Evolutionary conservation across 2,888 invertebrate species (phyloP).

Genomic region (Netelia melanura): DNA sequence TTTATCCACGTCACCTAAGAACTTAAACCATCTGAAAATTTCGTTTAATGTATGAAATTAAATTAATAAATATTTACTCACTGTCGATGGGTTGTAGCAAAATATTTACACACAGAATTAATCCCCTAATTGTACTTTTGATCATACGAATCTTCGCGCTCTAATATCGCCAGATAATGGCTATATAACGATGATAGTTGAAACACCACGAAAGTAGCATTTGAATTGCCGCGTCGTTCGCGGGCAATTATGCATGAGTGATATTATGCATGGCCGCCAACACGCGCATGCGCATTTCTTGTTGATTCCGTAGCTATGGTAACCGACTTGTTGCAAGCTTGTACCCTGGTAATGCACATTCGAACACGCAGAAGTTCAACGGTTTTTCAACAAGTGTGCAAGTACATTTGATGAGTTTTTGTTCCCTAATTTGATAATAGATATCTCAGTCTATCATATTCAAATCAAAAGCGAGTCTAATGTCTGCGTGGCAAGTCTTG

Average conservation of each 20-base stretch:
- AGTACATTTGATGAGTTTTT: not conserved
- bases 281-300: not conserved
- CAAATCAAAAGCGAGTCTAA: not conserved
- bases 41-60: slow-evolving; percentile 29
- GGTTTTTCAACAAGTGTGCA: not conserved
- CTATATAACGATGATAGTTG: not conserved
- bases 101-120: not conserved
- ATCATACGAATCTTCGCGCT: not conserved
- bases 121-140: not conserved
- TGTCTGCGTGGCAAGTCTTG: not conserved
- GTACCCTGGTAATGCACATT: not conserved
- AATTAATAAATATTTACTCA: slow-evolving; percentile 12
- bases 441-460: not conserved
- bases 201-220: not conserved
- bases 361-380: not conserved
- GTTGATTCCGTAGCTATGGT: not conserved
- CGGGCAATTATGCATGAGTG: not conserved
- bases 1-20: slow-evolving; percentile 86
- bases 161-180: too few relatives aligned
- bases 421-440: not conserved
- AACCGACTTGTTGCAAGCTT: not conserved
- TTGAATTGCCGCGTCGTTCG: slow-evolving; percentile 6
- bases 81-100: too few relatives aligned
- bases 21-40: slow-evolving; percentile 88
- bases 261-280: not conserved